Base-by-base conservation (phyloP, 2,797 vertebrate genomes). In the Mastacembelus armatus region DNA sequence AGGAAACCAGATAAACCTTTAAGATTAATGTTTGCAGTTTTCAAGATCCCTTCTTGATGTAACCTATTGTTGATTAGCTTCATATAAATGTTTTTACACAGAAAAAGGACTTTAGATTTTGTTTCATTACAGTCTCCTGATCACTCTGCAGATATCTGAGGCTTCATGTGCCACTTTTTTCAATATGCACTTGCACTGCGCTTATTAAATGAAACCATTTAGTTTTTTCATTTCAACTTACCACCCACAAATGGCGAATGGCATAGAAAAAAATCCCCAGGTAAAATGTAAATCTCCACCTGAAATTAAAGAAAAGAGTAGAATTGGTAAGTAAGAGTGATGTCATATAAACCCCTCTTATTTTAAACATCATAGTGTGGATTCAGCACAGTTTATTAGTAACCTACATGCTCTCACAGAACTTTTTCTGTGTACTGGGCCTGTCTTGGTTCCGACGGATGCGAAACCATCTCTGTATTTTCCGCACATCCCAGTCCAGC, bases 361-460 rank as follows among this genome's bases (percentile, higher is more conserved):
- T n/a, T n/a, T n/a, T n/a, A n/a, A n/a, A n/a, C n/a, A n/a, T n/a
- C n/a, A n/a, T n/a, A n/a, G n/a, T n/a, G n/a, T 14, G 3, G 1
- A n/a, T 44, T 11, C 7, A 35, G n/a, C 12, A 15, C 85, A 33
- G 45, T 56, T 47, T 5, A 56, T 19, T 14, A 27, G 38, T 73
- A 66, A 96, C 95, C 74, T 94, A 97, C 96, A 98, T 96, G 96
- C 96, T 98, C 93, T 98, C 96, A 85, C 95, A 96, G 90, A 98
- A 98, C 88, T 97, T 97, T 15, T 87, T 96, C 91, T 96, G 93
- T 27, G 78, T 89, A 72, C 92, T 93, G 77, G 96, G 95, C 75
- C 95, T 94, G 91, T 97, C 96, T 78, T 97, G 95, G 92, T 95
- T 97, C 81, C 96, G 94, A 62, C 96, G 94, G 18, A 94, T 79